Percentiles rank a stretch among this genome's conserved stretches.
Evolutionary conservation across 2,797 vertebrate genomes (phyloP).

Genomic region (Iguana delicatissima): DNA sequence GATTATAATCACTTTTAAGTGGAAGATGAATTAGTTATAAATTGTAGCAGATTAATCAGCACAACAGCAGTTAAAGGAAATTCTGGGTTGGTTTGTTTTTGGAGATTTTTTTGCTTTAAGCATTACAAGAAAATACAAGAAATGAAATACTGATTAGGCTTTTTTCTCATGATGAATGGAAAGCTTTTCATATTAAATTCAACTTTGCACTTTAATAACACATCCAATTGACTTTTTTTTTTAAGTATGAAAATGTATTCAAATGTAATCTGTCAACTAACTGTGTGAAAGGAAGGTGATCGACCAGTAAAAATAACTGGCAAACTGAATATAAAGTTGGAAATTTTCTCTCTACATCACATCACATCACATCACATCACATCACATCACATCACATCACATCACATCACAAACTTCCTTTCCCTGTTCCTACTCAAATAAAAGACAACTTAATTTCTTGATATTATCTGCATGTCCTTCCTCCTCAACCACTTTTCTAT

Average conservation of each 20-base stretch:
- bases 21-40: constrained; percentile 3
- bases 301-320: not conserved
- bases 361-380: too few species aligned
- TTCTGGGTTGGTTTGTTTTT: not conserved
- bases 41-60: not conserved
- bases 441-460: not conserved
- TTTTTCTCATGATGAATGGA: not conserved
- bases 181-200: not conserved
- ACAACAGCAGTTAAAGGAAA: not conserved
- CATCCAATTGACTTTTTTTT: not conserved
- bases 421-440: not conserved
- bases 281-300: not conserved
- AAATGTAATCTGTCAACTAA: not conserved
- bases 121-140: not conserved
- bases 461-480: not conserved
- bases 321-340: not conserved
- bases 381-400: too few species aligned
- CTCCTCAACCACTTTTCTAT: not conserved
- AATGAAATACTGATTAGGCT: not conserved
- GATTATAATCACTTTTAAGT: not conserved
- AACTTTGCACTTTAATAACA: not conserved
- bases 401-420: not conserved
- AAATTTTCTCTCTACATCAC: not conserved
- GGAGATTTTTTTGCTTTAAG: not conserved
- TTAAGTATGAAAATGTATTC: not conserved